Base-by-base conservation (phyloP, 1,140 invertebrate species). In the Leptinotarsa undecemlineata region DNA sequence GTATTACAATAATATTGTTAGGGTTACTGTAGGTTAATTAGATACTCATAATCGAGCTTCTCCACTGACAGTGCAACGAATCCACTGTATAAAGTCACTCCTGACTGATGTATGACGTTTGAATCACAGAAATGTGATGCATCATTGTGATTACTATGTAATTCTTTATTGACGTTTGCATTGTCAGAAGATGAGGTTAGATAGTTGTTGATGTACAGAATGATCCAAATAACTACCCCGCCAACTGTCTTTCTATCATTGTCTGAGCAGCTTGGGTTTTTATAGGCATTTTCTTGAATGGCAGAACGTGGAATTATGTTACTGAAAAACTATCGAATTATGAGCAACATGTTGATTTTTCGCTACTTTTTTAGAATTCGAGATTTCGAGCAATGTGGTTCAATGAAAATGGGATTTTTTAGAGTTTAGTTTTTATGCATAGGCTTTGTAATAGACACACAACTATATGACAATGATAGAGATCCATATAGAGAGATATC, bases 1-100 rank as follows among this genome's bases (percentile, higher is more conserved):
- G 83, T 83, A 84, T 85, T 83, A 85, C 84, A 85, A 85, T 85
- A 85, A 85, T 84, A 83, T 82, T 84, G 67, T 79, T 77, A 82
- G 62, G 78, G 80, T 81, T 81, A 82, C 72, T 70, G 75, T 83
- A 83, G 82, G 67, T 70, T 82, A 82, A 77, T 78, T 82, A 82
- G 77, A 77, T 67, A 81, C 76, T 70, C 79, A 75, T 80, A 79
- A 81, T 76, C 72, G 78, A 82, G 81, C 81, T 82, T 83, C 79
- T 83, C 76, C 23, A 51, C 69, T 71, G 48, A 71, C 57, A 57
- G 48, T 71, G 69, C 69, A 71, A 23, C 33, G 48, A 71, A 57
- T 23, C 23, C 33, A 33, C 13, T 42, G 23, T 67, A 42, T 23
- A 42, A 67, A 67, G 33, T 17, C 23, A 33, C 64, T 42, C 64